Evolutionary conservation across 2,113 vertebrate genomes (phyloP).

Genomic region (Henicopernis longicauda): DNA sequence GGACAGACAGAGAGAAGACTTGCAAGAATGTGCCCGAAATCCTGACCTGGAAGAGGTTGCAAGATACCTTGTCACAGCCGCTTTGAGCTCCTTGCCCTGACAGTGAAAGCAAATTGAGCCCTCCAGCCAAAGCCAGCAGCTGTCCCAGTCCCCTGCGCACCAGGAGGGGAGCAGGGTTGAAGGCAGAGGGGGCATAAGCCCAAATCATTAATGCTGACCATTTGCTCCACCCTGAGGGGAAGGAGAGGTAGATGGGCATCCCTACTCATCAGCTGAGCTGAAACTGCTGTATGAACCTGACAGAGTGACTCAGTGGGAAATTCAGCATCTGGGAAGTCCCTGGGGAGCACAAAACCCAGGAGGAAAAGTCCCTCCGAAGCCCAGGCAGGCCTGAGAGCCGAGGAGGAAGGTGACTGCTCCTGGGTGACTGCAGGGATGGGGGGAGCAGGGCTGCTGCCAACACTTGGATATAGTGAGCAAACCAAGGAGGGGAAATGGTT

Average conservation of each 20-base stretch:
- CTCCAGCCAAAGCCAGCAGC: neutral
- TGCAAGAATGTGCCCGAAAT: neutral
- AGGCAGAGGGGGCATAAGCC: neutral
- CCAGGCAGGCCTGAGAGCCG: neutral
- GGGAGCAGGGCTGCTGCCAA: neutral
- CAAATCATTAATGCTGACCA: neutral
- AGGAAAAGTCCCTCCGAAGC: neutral
- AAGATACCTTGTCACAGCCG: neutral
- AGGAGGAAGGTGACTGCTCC: neutral
- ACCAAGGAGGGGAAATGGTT: neutral
- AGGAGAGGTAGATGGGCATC: neutral
- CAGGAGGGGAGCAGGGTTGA: neutral
- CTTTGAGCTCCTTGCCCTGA: neutral
- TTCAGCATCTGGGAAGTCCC: neutral
- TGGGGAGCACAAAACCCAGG: neutral
- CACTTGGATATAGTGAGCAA: neutral
- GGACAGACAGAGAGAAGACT: neutral
- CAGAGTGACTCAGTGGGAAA: neutral
- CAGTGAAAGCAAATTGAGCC: neutral
- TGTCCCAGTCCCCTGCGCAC: rapidly evolving
- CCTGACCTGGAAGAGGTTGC: neutral
- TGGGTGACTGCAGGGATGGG: rapidly evolving
- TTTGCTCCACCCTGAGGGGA: neutral
- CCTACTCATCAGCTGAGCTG: neutral
- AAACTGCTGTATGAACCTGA: neutral